phyloP scores from a whole-genome alignment of 2,797 vertebrate genomes.

The Percopsis omiscomaycus region DNA sequence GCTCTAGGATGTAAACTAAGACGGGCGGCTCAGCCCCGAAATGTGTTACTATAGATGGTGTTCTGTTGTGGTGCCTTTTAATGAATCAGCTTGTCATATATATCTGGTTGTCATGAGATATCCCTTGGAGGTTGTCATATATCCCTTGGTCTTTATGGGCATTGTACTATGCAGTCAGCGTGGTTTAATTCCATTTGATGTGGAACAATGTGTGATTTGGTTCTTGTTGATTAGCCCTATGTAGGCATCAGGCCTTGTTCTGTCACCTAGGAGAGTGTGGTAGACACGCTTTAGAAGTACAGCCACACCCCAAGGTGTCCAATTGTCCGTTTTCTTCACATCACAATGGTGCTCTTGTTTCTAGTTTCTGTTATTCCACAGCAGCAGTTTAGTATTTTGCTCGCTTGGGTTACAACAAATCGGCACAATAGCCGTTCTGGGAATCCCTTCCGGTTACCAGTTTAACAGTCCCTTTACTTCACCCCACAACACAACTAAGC shows the following conservation, averaged over 20 bases:
- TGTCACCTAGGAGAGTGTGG: too few species aligned
- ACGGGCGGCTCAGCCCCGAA: conserved; percentile 22
- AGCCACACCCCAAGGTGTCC: too few species aligned
- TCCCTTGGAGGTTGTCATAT: not conserved
- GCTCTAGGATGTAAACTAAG: conserved; percentile 18
- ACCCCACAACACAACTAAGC: not conserved
- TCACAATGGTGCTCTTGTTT: too few species aligned
- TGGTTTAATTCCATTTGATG: not conserved
- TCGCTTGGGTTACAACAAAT: too few species aligned
- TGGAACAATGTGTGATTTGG: not conserved
- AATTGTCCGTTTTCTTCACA: too few species aligned
- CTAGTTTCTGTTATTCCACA: too few species aligned
- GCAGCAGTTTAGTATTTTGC: too few species aligned
- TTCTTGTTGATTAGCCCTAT: not conserved
- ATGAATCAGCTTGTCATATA: not conserved
- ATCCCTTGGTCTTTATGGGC: not conserved
- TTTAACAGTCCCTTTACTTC: too few species aligned
- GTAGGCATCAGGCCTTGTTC: too few species aligned
- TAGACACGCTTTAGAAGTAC: too few species aligned
- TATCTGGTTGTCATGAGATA: not conserved
- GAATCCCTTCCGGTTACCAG: too few species aligned
- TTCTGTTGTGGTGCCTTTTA: not conserved
- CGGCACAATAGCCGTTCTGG: too few species aligned
- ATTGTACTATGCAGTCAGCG: not conserved
- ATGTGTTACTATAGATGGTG: conserved; percentile 4